phyloP scores from a whole-genome alignment of 1,140 invertebrate species.

The Hyphantria cunea region DNA sequence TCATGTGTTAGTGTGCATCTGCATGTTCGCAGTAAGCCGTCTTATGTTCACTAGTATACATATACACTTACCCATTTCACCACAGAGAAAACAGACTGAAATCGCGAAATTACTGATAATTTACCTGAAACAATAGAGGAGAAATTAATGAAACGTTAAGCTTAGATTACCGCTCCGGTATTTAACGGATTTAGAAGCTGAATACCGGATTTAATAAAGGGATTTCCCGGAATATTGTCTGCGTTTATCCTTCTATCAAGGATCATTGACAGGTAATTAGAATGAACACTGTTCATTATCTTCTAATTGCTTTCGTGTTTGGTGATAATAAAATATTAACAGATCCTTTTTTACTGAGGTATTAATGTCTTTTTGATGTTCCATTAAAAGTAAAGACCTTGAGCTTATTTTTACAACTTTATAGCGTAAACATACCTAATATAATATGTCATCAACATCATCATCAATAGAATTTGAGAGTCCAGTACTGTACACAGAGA shows the following conservation, averaged over 20 bases:
- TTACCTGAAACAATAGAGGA: slow-evolving; percentile 26
- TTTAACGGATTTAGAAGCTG: neutral
- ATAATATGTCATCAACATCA: too few species aligned
- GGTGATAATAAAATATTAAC: neutral
- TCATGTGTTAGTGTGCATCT: too few species aligned
- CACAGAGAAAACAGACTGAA: neutral
- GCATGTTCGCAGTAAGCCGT: too few species aligned
- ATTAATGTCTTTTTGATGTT: too few species aligned
- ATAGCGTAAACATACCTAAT: too few species aligned
- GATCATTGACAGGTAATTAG: neutral
- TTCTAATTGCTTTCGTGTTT: neutral
- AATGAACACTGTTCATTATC: neutral
- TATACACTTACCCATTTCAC: neutral
- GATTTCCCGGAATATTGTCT: neutral
- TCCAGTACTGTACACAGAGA: too few species aligned
- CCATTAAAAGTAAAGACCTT: too few species aligned
- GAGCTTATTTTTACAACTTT: too few species aligned
- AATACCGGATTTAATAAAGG: neutral
- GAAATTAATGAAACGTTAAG: slow-evolving; percentile 23
- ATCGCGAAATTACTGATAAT: slow-evolving; percentile 5
- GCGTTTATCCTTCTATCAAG: neutral
- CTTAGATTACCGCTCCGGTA: slow-evolving; percentile 7
- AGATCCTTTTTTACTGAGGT: neutral
- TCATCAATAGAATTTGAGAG: too few species aligned
- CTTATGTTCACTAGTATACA: neutral